phyloP scores from a whole-genome alignment of 35 echinoderm and acorn worm genomes.

The Ptychodera flava region DNA sequence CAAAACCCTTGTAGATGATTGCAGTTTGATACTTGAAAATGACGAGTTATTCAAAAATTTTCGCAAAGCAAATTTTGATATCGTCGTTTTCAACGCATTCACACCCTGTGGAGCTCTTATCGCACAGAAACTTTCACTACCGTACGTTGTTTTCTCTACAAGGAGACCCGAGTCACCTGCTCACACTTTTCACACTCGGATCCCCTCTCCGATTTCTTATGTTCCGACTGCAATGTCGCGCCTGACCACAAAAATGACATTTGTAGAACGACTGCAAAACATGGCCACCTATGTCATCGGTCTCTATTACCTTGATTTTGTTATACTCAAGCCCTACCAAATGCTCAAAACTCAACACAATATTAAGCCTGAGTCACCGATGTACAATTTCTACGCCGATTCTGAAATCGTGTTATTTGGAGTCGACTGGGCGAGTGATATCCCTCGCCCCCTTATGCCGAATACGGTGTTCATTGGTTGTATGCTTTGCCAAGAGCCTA shows the following conservation, averaged over 20 bases:
- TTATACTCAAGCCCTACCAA: neutral
- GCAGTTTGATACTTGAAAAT: neutral
- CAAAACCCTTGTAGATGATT: neutral
- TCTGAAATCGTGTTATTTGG: constrained; percentile 31
- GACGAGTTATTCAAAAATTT: neutral
- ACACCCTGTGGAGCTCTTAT: neutral
- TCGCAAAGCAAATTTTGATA: neutral
- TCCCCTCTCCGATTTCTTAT: neutral
- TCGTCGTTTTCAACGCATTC: neutral
- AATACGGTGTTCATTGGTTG: constrained; percentile 23
- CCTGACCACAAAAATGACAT: neutral
- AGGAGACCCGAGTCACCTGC: neutral
- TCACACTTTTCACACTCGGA: neutral
- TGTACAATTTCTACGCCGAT: neutral
- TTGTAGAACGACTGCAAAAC: neutral
- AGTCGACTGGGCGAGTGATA: constrained; percentile 27
- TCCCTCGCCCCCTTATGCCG: constrained; percentile 35
- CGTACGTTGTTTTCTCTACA: neutral
- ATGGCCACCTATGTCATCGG: neutral
- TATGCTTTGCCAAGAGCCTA: constrained; percentile 8
- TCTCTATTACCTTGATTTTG: neutral
- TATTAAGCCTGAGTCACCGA: constrained; percentile 9
- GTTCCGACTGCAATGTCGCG: neutral
- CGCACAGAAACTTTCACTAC: neutral
- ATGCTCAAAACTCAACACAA: constrained; percentile 15